Evolutionary conservation across 2,797 vertebrate genomes (phyloP), one percentile per base, ranked within the genome.

Genomic region (Tapirus indicus): DNA sequence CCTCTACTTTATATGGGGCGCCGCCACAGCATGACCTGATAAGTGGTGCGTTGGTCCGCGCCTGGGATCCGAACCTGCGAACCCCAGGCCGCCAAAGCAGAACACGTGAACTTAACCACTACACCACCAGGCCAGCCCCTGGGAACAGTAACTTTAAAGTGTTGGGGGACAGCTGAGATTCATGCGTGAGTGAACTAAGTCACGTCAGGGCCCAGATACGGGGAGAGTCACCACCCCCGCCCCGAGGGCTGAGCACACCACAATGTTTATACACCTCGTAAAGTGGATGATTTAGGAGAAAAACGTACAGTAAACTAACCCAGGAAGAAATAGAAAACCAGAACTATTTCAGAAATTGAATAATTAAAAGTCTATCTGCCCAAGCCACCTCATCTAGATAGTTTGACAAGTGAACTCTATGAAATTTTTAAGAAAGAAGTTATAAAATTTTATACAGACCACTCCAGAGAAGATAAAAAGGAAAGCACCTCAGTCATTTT

Each of bases 121-220:
- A 38, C 38, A 38, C 38, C 38, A 38, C 38, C 38, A 4, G 38
- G 38, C 38, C 38, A 38, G 38, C 38, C 38, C 38, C 21, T 7
- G 41, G 32, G 68, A 6, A 9, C n/a, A 41, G 52, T 35, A 32
- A 21, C 21, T 35, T 21, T 1, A 38, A 18, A 38, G 7, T 16
- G 11, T 7, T 10, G 21, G 3, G 14, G 47, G 12, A 0, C 7
- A 25, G 38, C 66, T 8, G 21, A 11, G 20, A 5, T 16, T 62
- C 29, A 18, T n/a, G 60, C 0, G 0, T 3, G 3, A 25, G 52
- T 47, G 23, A 21, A 16, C 2, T n/a, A n/a, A 25, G 32, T 4
- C 35, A 8, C 6, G 14, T 41, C 27, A 13, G 18, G 23, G 38
- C 2, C 29, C 62, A 5, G 20, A 38, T 1, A 8, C 0, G 1